Conservation (phyloP, 1,140 invertebrate genomes). For the Zaprionus ghesquierei region DNA sequence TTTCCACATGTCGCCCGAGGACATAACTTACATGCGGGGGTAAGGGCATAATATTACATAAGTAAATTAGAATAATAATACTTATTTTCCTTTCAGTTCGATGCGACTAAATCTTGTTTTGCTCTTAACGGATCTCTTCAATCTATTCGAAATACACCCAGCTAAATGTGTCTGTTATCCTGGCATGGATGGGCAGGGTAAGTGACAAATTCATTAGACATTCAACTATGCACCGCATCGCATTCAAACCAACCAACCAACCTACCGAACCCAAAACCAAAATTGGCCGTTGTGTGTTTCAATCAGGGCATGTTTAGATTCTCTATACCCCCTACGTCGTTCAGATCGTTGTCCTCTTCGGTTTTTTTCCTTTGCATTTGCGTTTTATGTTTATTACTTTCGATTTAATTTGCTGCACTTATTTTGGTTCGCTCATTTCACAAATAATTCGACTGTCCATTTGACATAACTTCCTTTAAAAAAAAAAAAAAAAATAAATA, state of each 20-base stretch:
- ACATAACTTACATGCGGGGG: conserved; percentile 97
- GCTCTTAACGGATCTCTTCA: conserved; percentile 97
- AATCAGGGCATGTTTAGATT: conserved; percentile 53
- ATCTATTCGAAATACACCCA: conserved; percentile 96
- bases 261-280: conserved; percentile 18
- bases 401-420: conserved; percentile 23
- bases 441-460: background rate
- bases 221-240: conserved; percentile 67
- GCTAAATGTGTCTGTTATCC: conserved; percentile 93
- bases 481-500: background rate
- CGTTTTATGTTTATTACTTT: conserved; percentile 45
- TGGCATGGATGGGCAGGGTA: conserved; percentile 85
- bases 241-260: conserved; percentile 40
- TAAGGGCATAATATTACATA: conserved; percentile 82
- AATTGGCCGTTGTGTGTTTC: conserved; percentile 26
- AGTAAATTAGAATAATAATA: background rate
- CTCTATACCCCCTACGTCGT: conserved; percentile 34
- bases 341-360: conserved; percentile 31
- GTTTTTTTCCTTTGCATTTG: conserved; percentile 54
- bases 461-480: background rate
- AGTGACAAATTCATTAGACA: conserved; percentile 53
- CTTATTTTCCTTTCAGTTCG: conserved; percentile 86
- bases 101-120: conserved; percentile 97
- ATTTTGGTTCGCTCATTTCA: conserved; percentile 7
- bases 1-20: conserved; percentile 97